phyloP scores from a whole-genome alignment of 1,140 invertebrate species.

The Kradibia gibbosae region DNA sequence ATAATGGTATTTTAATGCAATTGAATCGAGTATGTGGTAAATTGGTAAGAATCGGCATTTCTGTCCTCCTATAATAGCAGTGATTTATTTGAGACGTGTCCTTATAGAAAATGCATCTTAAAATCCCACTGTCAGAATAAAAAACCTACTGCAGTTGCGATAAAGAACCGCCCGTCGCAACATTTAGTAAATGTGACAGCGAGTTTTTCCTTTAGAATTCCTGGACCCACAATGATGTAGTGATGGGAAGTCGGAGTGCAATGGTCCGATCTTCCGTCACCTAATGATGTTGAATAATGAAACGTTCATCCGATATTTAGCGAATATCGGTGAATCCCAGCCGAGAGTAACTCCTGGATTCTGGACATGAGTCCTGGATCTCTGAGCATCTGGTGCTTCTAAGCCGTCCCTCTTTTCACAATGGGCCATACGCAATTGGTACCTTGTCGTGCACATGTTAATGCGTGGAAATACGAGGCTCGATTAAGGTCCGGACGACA shows the following conservation, averaged over 20 bases:
- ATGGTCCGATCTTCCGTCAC: too few species aligned
- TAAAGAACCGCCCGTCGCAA: too few species aligned
- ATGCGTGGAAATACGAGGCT: background rate
- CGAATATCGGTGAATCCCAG: too few species aligned
- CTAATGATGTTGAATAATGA: too few species aligned
- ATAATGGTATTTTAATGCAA: background rate
- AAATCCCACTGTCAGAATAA: too few species aligned
- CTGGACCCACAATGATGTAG: too few species aligned
- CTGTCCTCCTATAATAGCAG: background rate
- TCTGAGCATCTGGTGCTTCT: background rate
- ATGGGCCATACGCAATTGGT: background rate
- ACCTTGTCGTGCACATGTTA: slow-evolving; percentile 18
- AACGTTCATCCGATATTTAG: too few species aligned
- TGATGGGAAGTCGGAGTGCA: too few species aligned
- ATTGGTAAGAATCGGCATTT: background rate
- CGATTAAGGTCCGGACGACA: background rate
- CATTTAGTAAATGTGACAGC: too few species aligned
- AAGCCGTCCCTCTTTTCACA: background rate
- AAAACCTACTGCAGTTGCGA: too few species aligned
- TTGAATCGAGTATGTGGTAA: background rate
- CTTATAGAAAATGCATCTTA: too few species aligned
- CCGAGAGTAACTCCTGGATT: background rate
- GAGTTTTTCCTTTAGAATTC: too few species aligned
- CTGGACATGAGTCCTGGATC: background rate
- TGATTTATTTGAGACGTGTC: background rate